phyloP scores from a whole-genome alignment of 1,140 invertebrate genomes.

The Hermatobates lingyangjiaoensis region DNA sequence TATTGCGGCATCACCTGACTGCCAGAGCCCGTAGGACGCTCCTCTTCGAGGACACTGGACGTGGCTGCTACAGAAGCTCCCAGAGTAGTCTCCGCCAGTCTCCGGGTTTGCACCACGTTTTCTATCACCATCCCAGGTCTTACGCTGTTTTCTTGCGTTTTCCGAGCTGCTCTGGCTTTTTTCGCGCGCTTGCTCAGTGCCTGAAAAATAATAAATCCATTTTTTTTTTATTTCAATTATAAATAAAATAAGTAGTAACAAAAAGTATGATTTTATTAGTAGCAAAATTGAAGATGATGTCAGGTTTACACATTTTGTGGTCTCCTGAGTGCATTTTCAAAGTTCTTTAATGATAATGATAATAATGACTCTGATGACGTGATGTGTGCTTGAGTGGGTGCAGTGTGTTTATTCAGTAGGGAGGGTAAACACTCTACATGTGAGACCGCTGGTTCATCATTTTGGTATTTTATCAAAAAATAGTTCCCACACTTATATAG shows the following conservation, averaged over 20 bases:
- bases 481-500: too few relatives aligned
- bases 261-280: background rate
- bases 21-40: conserved; percentile 70
- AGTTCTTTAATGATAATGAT: too few relatives aligned
- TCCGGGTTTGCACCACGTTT: conserved; percentile 61
- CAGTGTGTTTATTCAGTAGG: too few relatives aligned
- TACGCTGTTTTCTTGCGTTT: conserved; percentile 48
- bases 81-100: conserved; percentile 61
- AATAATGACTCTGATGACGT: too few relatives aligned
- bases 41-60: conserved; percentile 33
- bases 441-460: too few relatives aligned
- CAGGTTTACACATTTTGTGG: too few relatives aligned
- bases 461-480: too few relatives aligned
- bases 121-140: conserved; percentile 70
- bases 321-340: too few relatives aligned
- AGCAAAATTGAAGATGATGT: too few relatives aligned
- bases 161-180: conserved; percentile 53
- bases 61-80: conserved; percentile 31
- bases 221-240: background rate
- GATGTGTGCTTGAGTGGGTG: too few relatives aligned
- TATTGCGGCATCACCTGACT: conserved; percentile 32
- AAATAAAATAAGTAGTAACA: background rate
- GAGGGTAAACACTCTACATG: too few relatives aligned
- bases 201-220: conserved; percentile 24
- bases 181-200: conserved; percentile 64